Evolutionary conservation across 2,797 vertebrate genomes (phyloP), one percentile per base, ranked within the genome.

Genomic region (Chanos chanos): DNA sequence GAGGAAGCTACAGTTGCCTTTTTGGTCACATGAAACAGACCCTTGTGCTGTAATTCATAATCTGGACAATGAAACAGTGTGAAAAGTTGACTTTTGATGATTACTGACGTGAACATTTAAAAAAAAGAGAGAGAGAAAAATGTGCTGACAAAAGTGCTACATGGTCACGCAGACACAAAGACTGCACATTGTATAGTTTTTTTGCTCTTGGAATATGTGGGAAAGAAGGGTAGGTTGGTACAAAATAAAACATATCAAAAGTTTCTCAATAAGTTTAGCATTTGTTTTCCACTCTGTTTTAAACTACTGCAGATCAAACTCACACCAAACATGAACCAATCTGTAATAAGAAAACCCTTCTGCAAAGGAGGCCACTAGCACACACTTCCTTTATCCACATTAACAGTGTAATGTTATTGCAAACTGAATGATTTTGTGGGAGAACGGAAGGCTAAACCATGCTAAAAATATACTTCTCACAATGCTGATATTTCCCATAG

Each of bases 401-500:
- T n/a, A n/a, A n/a, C n/a, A n/a, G n/a, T n/a, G n/a, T 33, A 10
- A 19, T 9, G 31, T 81, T 86, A 86, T 84, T 85, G 85, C 81
- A 79, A 63, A 61, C 41, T 65, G 44, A 66, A 70, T 21, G 71
- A 71, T 44, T 75, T 43, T 57, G 64, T 61, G 31, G 73, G 40
- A 68, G 67, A 73, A 73, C 68, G 71, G 76, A 85, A 84, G 74
- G 81, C 68, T 78, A 71, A 62, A 70, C 60, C 74, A 82, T 85
- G 88, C 85, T 86, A 85, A 72, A 44, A 66, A 78, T 73, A 76
- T 66, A 68, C 71, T 70, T 71, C 70, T 68, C 60, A 69, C 27
- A 73, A 41, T 52, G 50, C 12, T 37, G 72, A 47, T 66, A 75
- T 75, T 68, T 57, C 28, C 39, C 30, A 54, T n/a, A 72, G 64